Percentiles rank a stretch among this genome's conserved stretches.
phyloP scores from a whole-genome alignment of 2,797 vertebrate species.

The Glossophaga mutica region DNA sequence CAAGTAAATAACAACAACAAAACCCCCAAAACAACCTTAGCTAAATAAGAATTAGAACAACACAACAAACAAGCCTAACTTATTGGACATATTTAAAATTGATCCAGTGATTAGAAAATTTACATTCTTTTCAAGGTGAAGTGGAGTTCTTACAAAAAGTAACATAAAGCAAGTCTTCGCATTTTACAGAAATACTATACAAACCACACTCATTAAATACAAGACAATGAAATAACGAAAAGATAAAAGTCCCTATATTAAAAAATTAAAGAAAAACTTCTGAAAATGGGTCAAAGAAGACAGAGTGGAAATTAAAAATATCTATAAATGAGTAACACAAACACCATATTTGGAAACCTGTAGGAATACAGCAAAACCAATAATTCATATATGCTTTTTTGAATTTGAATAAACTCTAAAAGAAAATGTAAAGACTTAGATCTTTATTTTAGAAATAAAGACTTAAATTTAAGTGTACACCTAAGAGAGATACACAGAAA shows the following conservation, averaged over 20 bases:
- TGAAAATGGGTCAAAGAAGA: not conserved
- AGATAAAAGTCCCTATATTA: not conserved
- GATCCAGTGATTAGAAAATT: not conserved
- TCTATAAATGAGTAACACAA: not conserved
- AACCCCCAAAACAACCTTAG: not conserved
- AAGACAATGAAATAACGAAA: not conserved
- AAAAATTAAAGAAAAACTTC: not conserved
- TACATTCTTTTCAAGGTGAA: not conserved
- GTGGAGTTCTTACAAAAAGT: not conserved
- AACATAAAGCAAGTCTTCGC: not conserved
- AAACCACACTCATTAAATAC: not conserved
- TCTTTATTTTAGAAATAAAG: not conserved
- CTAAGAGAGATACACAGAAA: not conserved
- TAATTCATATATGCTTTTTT: not conserved
- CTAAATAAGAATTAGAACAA: not conserved
- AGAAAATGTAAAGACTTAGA: not conserved
- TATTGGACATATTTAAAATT: not conserved
- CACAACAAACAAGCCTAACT: not conserved
- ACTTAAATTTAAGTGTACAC: not conserved
- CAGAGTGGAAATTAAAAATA: not conserved
- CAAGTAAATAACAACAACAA: not conserved
- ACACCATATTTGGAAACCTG: not conserved
- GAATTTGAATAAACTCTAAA: too few relatives aligned
- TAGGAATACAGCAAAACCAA: not conserved
- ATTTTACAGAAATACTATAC: not conserved